Percentiles rank a stretch among this genome's conserved stretches.
These are phyloP conservation scores for Lepidiolamprologus cunningtoni DNA, from an alignment of 2,113 vertebrate genomes.

Conservation along the genomic window DNA sequence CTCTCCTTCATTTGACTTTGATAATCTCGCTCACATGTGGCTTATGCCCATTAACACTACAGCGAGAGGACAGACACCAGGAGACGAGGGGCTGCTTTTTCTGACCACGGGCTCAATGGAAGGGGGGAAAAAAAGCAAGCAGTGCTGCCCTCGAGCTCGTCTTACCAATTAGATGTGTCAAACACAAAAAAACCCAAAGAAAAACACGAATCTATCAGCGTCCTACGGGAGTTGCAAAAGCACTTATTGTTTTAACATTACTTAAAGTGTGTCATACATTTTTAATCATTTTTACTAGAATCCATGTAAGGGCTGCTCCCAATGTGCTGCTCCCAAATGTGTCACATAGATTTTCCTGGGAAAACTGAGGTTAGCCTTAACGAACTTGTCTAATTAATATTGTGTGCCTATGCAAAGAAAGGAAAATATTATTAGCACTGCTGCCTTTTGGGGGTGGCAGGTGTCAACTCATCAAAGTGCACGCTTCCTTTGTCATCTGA, in stretches of 20 bases:
- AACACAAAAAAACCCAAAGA: not conserved
- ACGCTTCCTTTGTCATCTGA: conserved; percentile 33
- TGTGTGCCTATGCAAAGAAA: conserved; percentile 37
- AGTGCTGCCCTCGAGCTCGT: conserved; percentile 46
- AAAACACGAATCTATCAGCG: conserved; percentile 39
- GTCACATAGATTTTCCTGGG: conserved; percentile 56
- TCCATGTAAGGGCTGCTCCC: conserved; percentile 36
- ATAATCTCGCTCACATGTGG: conserved; percentile 64
- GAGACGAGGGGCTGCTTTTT: conserved; percentile 27
- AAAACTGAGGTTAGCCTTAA: conserved; percentile 57
- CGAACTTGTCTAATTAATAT: conserved; percentile 71
- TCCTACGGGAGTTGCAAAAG: conserved; percentile 54
- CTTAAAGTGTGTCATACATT: conserved; percentile 66
- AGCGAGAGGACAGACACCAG: conserved; percentile 51
- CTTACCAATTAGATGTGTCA: conserved; percentile 66
- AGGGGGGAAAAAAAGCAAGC: not conserved
- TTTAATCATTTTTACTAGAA: conserved; percentile 65
- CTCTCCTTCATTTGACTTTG: conserved; percentile 77
- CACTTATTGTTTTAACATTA: conserved; percentile 69
- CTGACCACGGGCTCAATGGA: conserved; percentile 34
- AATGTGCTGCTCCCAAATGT: conserved; percentile 48
- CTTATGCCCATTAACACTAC: conserved; percentile 73
- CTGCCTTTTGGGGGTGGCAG: conserved; percentile 15
- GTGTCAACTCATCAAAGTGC: conserved; percentile 31
- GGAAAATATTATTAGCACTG: conserved; percentile 61